Evolutionary conservation across 2,113 vertebrate species (phyloP).

Genomic region (Paradoxurus hermaphroditus): DNA sequence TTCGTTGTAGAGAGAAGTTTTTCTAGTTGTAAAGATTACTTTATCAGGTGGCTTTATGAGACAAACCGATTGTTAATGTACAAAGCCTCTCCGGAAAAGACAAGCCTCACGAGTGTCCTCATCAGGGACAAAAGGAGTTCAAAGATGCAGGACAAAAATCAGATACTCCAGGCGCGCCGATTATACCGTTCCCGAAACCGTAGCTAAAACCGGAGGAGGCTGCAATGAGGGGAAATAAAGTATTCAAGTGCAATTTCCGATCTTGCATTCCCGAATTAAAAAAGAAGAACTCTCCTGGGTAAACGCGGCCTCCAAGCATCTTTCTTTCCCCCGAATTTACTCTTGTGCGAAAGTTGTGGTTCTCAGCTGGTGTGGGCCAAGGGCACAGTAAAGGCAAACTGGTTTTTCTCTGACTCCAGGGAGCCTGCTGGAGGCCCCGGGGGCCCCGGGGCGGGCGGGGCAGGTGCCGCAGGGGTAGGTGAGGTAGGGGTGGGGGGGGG

Average conservation of each 20-base stretch:
- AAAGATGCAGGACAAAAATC: background rate
- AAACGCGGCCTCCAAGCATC: background rate
- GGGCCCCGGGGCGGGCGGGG: background rate
- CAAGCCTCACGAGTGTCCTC: background rate
- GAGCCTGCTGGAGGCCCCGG: background rate
- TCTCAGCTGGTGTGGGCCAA: background rate
- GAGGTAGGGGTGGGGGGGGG: background rate
- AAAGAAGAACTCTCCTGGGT: background rate
- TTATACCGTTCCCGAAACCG: background rate
- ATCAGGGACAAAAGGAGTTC: background rate
- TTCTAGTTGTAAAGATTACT: conserved; percentile 7
- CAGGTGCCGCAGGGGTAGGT: background rate
- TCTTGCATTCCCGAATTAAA: background rate
- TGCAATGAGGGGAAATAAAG: background rate
- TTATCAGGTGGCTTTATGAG: background rate
- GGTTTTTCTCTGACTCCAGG: background rate
- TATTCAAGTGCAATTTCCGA: background rate
- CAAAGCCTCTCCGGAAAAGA: background rate
- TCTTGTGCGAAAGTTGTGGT: background rate
- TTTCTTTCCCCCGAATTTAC: background rate
- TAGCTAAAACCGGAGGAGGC: background rate
- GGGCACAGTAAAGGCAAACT: background rate
- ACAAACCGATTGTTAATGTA: background rate
- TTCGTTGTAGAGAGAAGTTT: background rate
- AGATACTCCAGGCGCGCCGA: background rate